Evolutionary conservation across 2,888 invertebrate genomes (phyloP), one percentile per base, ranked within the genome.

Genomic region (Chelonus formosanus): DNA sequence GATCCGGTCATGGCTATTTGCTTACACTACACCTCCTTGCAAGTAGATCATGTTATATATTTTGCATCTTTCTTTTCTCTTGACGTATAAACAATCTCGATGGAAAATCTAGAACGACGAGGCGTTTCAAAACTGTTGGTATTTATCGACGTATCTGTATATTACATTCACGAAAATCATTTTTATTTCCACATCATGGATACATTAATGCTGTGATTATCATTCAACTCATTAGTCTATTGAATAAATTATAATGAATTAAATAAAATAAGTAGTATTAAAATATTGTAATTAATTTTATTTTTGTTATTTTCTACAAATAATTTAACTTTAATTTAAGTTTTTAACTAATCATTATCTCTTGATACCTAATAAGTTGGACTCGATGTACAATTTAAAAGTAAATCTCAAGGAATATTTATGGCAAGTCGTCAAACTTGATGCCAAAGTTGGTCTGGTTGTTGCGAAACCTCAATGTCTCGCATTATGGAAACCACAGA

Each of bases 21-120:
- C 59, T 44, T 32, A 52, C 45, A 47, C 47, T 45, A 45, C 31
- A 40, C n/a, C 34, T 76, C 76, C 61, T 78, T 74, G 75, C 76
- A 76, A 76, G 75, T 74, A 77, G 62, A 59, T 63, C 63, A 57
- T 54, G 63, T 67, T 66, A 76, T 75, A 76, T 77, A 78, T 61
- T 57, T 52, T 59, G 43, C 64, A 63, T 63, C 60, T 57, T 76
- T 75, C 56, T 76, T 75, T 74, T 77, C 74, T 75, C 75, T 44
- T 35, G 36, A 56, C 50, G 76, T 76, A 78, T 78, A 79, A 80
- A 80, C 80, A 80, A 79, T 79, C 80, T 79, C 75, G 75, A 71
- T 73, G 74, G 79, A 78, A 79, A 79, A 80, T 80, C 79, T 80
- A 78, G 80, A 80, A 78, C 79, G 74, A 56, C 70, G 71, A 68